Evolutionary conservation across 2,797 vertebrate genomes (phyloP), one percentile per base, ranked within the genome.

Genomic region (Melanotaenia maccullochi): DNA sequence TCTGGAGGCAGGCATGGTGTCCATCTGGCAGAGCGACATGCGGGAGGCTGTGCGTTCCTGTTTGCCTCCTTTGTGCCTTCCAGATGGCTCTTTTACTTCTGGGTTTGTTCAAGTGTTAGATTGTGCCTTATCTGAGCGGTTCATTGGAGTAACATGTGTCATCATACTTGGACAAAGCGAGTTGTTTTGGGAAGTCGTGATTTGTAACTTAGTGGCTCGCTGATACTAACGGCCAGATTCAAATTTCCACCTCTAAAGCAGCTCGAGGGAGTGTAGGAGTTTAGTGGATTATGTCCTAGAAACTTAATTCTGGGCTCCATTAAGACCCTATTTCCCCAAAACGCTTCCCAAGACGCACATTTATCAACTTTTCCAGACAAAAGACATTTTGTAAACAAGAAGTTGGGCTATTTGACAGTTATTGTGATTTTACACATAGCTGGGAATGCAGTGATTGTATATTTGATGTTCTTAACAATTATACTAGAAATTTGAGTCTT

Each of bases 21-120:
- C 93, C 93, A 90, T 95, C 94, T 94, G 94, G 93, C 89, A 85
- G 83, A 81, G 88, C 82, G 81, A 89, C 90, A 84, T 87, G 89
- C 82, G 85, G 87, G 89, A 85, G 83, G 86, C 76, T 80, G 84
- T 52, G 82, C 75, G 82, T 65, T 81, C 62, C 73, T 75, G 76
- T 66, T 68, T 79, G 75, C 54, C 72, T 89, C 87, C 87, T 92
- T 93, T 94, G 92, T 93, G 89, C 81, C 65, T 71, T 73, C 79
- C 82, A 86, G 73, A 87, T 79, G 87, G 84, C 84, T 79, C 61
- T 66, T 84, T 87, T 75, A 84, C 57, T 61, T 61, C 47, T 32
- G 65, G 16, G 51, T 79, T 79, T 59, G 49, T 51, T 5, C 0
- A 1, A 9, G n/a, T 16, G 18, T 61, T 16, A 66, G 42, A 14